Base-by-base conservation (phyloP, 2,888 invertebrate species). In the Crocallis elinguaria region DNA sequence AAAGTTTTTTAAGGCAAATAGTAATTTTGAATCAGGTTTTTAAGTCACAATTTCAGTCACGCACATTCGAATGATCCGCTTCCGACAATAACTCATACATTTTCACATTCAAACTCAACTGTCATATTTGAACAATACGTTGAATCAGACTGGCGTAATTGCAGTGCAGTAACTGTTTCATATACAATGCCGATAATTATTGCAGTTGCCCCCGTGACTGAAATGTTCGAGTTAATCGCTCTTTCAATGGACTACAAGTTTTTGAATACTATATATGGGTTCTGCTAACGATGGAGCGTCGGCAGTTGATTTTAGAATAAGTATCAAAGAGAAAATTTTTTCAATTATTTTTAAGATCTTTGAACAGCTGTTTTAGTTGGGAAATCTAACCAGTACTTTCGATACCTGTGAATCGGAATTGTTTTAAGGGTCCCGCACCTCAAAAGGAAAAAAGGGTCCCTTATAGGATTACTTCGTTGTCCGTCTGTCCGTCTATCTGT, bases 141-240 rank as follows among this genome's bases (percentile, higher is more conserved):
- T 81, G 84, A 88, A 42, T 60, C 57, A 60, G 49, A 36, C 25
- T 12, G 21, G n/a, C 39, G 33, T 33, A 27, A 53, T 53, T 53
- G 33, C 38, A 74, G 75, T 73, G 78, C 79, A 75, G 77, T 84
- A 82, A 85, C 85, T 85, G 82, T 84, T 88, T 84, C 85, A 79
- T 84, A 77, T 75, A 87, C 89, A 88, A 88, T 88, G 80, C 77
- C 77, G 77, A 86, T 87, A 88, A 88, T 89, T 89, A 84, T 75
- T 81, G 79, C 81, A 78, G 71, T 71, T 67, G 74, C 62, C 64
- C 79, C 79, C 80, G 79, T 83, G 78, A 80, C 86, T 86, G 83
- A 83, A 88, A 88, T 77, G 79, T 73, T 77, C 74, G 71, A 75
- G 73, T 80, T 85, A 86, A 86, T 86, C 74, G 78, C 66, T 68